Percentiles rank a stretch among this genome's conserved stretches.
These are phyloP conservation scores for Elgonia sp. DNA, from an alignment of 2,888 invertebrate genomes.

Conservation along the genomic window DNA sequence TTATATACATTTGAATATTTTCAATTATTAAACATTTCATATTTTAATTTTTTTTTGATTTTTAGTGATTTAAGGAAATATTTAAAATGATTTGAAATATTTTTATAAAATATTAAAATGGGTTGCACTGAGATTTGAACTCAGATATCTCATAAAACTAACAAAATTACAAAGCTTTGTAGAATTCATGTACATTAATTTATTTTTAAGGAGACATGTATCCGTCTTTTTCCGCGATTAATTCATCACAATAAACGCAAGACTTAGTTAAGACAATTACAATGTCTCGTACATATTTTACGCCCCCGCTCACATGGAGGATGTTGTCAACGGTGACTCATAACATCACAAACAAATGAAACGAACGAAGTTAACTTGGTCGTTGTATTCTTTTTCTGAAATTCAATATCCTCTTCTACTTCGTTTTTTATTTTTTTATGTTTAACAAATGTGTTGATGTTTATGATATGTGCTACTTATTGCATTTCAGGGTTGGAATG, in stretches of 20 bases:
- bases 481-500: constrained; percentile 93
- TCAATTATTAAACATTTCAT: no score
- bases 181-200: not conserved
- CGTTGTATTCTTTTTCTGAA: constrained; percentile 61
- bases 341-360: constrained; percentile 81
- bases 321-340: constrained; percentile 83
- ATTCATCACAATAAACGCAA: constrained; percentile 82
- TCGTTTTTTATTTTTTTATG: not conserved
- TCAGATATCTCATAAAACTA: not conserved
- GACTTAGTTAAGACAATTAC: constrained; percentile 86
- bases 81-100: no score
- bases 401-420: constrained; percentile 36
- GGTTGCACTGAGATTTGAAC: constrained; percentile 2
- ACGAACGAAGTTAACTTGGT: constrained; percentile 75
- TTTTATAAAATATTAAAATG: no score
- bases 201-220: constrained; percentile 15
- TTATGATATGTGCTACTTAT: no score
- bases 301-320: constrained; percentile 82
- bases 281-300: constrained; percentile 79
- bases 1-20: no score
- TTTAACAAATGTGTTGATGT: not conserved
- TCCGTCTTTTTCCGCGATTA: constrained; percentile 78
- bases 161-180: not conserved
- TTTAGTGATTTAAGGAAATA: no score
- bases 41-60: no score